Percentiles rank a stretch among this genome's conserved stretches.
Conservation (phyloP, 2,888 invertebrate species). For the Neoaliturus tenellus region DNA sequence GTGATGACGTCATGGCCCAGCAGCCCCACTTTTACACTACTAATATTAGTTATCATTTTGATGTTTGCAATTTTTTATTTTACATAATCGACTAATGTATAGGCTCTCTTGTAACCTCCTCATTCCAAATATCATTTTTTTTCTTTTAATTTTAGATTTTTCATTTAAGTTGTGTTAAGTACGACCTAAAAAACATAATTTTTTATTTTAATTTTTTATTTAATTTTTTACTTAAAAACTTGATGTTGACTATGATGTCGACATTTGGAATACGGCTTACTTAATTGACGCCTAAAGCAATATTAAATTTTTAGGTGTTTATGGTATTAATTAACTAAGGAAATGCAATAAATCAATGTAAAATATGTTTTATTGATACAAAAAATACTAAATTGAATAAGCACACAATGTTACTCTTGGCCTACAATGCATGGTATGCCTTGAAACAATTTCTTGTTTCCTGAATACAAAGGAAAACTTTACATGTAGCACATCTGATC, state of each 20-base stretch:
- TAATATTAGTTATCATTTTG: too few species aligned
- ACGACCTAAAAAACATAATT: too few species aligned
- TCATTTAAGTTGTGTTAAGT: too few species aligned
- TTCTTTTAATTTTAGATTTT: too few species aligned
- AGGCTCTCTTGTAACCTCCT: too few species aligned
- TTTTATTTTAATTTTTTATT: too few species aligned
- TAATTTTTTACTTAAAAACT: not conserved
- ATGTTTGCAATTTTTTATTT: too few species aligned
- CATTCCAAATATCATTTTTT: too few species aligned
- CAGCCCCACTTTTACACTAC: too few species aligned
- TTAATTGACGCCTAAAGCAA: not conserved
- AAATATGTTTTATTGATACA: not conserved
- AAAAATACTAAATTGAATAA: not conserved
- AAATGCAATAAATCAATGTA: not conserved
- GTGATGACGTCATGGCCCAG: too few species aligned
- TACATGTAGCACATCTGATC: slow-evolving; percentile 11
- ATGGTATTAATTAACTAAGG: not conserved
- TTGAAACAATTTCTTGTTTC: slow-evolving; percentile 28
- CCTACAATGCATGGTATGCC: not conserved
- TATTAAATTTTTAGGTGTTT: not conserved
- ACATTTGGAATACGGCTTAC: not conserved
- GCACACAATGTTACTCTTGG: not conserved
- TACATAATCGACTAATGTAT: too few species aligned
- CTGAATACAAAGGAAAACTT: slow-evolving; percentile 12
- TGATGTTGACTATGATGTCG: not conserved